Base-by-base conservation (phyloP, 2,797 vertebrate genomes). In the Mormyrus proboscirostris region DNA sequence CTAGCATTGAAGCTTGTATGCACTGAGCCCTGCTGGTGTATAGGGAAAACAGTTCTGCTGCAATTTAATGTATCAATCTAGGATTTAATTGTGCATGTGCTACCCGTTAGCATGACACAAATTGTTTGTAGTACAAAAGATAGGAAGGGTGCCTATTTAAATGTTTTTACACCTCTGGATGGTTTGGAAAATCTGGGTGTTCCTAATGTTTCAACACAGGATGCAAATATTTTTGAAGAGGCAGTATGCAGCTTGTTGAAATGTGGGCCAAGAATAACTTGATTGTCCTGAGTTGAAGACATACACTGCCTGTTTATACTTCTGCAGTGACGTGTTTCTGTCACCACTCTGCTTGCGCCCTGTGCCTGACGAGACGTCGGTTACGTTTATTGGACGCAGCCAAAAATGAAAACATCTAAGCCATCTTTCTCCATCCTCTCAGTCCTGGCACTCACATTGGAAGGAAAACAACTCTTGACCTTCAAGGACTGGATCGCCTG, bases 211-310 rank as follows among this genome's bases (percentile, higher is more conserved):
- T 82, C 49, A 59, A 29, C 65, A 55, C 44, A 47, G 62, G 84
- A 86, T 55, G 65, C 44, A 51, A 73, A 89, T 90, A 51, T 90
- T 88, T 88, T 90, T 62, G 22, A 79, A 82, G 86, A 50, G 51
- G 86, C 73, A 83, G 73, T 88, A 47, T 44, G 22, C 8, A 8
- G 86, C n/a, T 38, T 44, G 49, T 83, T 82, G 69, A 55, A 82
- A 55, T 41, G 41, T 50, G 33, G 69, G 51, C 69, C 53, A 73
- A 90, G 41, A 82, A 44, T 50, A 76, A 83, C 65, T 33, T 29
- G 65, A 82, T 82, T 79, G 73, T 88, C 25, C 49, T n/a, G 49
- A 38, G 51, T 25, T 88, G 82, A 86, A 55, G 69, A 83, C 50
- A 38, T 3, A 8, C 29, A 62, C 50, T 19, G 86, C 25, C 69